A percentile compares a stretch with the other conserved stretches of the same genome.
phyloP scores from a whole-genome alignment of 2,888 invertebrate species.

The Drosophila heteroneura region DNA sequence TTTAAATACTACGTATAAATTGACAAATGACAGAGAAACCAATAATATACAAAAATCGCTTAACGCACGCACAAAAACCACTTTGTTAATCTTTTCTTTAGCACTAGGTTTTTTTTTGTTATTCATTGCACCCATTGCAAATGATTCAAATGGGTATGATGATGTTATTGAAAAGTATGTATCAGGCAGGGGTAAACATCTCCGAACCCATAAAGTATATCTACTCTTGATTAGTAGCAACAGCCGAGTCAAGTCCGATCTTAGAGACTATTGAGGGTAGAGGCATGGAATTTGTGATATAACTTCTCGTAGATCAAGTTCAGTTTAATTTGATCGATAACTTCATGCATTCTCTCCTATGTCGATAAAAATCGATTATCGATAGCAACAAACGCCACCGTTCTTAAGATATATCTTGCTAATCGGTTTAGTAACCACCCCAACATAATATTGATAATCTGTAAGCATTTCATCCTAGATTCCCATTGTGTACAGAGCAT shows the following conservation, averaged over 20 bases:
- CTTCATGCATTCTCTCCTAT: too few relatives aligned
- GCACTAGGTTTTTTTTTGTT: constrained; percentile 16
- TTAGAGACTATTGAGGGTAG: not conserved
- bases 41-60: constrained; percentile 12
- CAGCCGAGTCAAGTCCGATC: not conserved
- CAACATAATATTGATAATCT: not conserved
- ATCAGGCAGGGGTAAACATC: not conserved
- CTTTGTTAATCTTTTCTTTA: constrained; percentile 32
- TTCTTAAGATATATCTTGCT: too few relatives aligned
- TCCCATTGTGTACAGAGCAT: not conserved
- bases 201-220: not conserved
- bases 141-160: not conserved
- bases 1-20: constrained; percentile 42
- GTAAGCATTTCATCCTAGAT: not conserved
- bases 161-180: not conserved
- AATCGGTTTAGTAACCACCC: too few relatives aligned
- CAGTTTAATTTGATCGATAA: not conserved
- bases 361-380: too few relatives aligned
- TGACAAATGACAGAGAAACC: constrained; percentile 14
- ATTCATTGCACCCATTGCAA: not conserved
- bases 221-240: not conserved
- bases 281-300: not conserved
- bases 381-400: too few relatives aligned
- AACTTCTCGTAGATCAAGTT: not conserved
- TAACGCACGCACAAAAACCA: constrained; percentile 51